Conservation (phyloP, 2,888 invertebrate genomes). For the Ethmia dodecea region DNA sequence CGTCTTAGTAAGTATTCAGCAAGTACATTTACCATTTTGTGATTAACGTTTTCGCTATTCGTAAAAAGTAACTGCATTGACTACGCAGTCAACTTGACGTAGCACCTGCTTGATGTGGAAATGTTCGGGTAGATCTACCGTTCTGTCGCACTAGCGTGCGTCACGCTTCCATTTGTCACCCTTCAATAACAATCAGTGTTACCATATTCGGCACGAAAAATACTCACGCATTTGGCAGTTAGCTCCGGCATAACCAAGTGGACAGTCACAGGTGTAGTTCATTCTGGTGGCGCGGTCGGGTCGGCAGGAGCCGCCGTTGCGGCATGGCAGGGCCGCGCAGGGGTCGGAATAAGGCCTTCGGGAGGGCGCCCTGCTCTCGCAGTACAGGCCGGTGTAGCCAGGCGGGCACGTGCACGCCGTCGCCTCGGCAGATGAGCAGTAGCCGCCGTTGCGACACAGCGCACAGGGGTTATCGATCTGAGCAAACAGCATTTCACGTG, state of each 20-base stretch:
- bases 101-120: too few species aligned
- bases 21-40: background rate
- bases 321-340: constrained; percentile 83
- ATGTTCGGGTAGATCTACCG: too few species aligned
- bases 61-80: too few species aligned
- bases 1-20: too few species aligned
- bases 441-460: constrained; percentile 83
- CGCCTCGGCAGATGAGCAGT: constrained; percentile 74
- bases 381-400: constrained; percentile 50
- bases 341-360: constrained; percentile 55
- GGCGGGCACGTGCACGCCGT: constrained; percentile 75
- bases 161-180: too few species aligned
- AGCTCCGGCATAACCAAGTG: constrained; percentile 85
- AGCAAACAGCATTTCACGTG: too few species aligned
- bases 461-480: constrained; percentile 54
- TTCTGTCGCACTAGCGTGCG: too few species aligned
- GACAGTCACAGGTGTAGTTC: constrained; percentile 87
- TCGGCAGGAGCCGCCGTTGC: constrained; percentile 87
- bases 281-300: constrained; percentile 47
- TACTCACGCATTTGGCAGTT: constrained; percentile 87
- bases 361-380: constrained; percentile 53
- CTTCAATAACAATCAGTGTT: too few species aligned
- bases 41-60: too few species aligned
- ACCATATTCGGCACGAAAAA: too few species aligned
- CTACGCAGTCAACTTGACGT: too few species aligned